These are phyloP conservation scores for Cephus rjabovi DNA, from an alignment of 2,888 invertebrate species.

Conservation along the genomic window DNA sequence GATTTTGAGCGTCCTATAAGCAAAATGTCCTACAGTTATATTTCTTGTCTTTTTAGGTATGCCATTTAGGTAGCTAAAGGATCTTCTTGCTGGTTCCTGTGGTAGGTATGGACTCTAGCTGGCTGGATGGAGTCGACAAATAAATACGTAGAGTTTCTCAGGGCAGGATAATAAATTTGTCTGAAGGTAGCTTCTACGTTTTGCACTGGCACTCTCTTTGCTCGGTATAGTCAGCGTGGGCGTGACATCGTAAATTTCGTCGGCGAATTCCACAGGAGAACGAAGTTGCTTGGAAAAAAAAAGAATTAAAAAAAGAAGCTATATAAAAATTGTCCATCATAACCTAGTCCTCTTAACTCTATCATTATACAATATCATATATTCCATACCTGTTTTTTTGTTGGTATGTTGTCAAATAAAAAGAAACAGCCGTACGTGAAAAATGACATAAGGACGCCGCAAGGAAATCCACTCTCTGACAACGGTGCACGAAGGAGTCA, in stretches of 20 bases:
- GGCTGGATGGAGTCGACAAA: not conserved
- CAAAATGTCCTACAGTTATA: not conserved
- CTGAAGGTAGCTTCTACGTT: not conserved
- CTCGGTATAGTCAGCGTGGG: not conserved
- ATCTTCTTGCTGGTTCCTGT: not conserved
- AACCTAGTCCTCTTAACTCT: not conserved
- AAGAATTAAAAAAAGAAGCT: not conserved
- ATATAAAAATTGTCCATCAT: not conserved
- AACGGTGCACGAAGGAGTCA: not conserved
- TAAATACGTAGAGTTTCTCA: not conserved
- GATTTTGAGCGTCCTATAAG: not conserved
- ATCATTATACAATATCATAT: not conserved
- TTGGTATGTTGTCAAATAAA: too few relatives aligned
- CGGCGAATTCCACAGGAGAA: not conserved
- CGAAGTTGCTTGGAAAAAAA: too few relatives aligned
- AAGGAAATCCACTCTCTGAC: not conserved
- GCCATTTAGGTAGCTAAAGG: not conserved
- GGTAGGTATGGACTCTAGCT: not conserved
- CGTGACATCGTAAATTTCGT: slow-evolving; percentile 9
- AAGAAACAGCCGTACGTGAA: not conserved
- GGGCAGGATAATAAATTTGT: not conserved
- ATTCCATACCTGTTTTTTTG: not conserved
- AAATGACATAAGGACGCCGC: not conserved
- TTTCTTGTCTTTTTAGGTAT: not conserved
- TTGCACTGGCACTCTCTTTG: not conserved